Evolutionary conservation across 2,888 invertebrate genomes (phyloP).

Genomic region (Athetis lepigone): DNA sequence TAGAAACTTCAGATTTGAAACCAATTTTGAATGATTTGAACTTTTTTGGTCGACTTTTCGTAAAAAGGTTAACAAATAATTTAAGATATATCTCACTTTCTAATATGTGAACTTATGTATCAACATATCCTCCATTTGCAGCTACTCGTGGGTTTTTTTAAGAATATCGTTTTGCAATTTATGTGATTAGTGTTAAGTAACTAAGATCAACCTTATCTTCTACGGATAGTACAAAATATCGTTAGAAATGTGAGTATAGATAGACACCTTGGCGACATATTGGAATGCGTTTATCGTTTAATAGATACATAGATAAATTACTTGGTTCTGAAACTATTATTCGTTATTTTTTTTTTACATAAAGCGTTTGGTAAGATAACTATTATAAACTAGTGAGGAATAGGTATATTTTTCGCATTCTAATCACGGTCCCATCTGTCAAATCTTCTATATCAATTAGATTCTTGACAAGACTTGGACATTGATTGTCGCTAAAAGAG

Average conservation of each 20-base stretch:
- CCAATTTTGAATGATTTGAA: no score
- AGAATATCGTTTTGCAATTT: background rate
- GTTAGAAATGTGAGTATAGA: background rate
- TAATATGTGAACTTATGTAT: background rate
- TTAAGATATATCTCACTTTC: background rate
- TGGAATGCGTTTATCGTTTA: background rate
- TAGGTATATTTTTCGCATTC: no score
- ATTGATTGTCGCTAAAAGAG: no score
- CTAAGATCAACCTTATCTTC: background rate
- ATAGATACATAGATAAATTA: slow-evolving; percentile 13
- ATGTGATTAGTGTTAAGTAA: background rate
- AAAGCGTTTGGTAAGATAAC: background rate
- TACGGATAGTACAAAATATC: background rate
- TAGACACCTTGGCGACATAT: slow-evolving; percentile 1
- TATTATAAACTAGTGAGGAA: no score
- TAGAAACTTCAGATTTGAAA: no score
- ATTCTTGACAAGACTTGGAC: no score
- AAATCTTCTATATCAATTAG: no score
- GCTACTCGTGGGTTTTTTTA: background rate
- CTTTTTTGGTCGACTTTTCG: slow-evolving; percentile 6
- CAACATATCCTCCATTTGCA: background rate
- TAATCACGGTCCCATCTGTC: no score
- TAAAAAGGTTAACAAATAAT: background rate
- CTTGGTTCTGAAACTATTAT: background rate
- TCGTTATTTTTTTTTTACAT: background rate